These are phyloP conservation scores for Semnornis frantzii DNA, from an alignment of 2,113 vertebrate genomes.

Conservation along the genomic window DNA sequence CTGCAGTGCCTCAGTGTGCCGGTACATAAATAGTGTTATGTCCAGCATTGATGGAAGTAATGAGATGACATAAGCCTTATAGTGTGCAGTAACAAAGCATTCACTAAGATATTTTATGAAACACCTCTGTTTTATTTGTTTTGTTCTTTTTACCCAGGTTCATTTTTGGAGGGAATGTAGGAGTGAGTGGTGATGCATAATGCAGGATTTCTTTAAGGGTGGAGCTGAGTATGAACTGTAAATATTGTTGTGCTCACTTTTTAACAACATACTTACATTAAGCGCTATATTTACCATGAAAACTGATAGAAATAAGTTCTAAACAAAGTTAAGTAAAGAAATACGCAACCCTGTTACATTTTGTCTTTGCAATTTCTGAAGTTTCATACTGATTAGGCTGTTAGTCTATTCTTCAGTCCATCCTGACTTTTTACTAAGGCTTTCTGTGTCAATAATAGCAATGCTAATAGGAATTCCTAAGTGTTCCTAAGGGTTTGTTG, in stretches of 20 bases:
- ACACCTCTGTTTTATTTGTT: background rate
- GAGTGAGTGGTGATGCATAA: background rate
- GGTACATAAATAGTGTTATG: background rate
- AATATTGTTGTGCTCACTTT: background rate
- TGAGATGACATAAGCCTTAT: background rate
- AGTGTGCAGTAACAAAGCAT: accelerated
- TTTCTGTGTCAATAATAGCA: background rate
- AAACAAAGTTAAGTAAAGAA: background rate
- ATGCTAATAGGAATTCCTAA: background rate
- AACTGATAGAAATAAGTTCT: background rate
- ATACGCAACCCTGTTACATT: background rate
- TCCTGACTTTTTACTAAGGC: background rate
- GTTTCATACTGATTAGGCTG: background rate
- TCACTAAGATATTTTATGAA: background rate
- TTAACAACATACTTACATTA: background rate
- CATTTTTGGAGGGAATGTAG: background rate
- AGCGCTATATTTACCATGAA: background rate
- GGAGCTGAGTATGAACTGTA: background rate
- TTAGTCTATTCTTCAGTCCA: background rate
- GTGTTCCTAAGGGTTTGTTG: background rate
- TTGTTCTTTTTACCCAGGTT: background rate
- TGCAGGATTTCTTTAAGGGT: background rate
- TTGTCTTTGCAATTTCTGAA: accelerated
- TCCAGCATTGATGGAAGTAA: accelerated
- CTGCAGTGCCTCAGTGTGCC: background rate